Percentiles rank a stretch among this genome's conserved stretches.
These are phyloP conservation scores for Vulpes lagopus DNA, from an alignment of 2,113 vertebrate genomes.

Conservation along the genomic window DNA sequence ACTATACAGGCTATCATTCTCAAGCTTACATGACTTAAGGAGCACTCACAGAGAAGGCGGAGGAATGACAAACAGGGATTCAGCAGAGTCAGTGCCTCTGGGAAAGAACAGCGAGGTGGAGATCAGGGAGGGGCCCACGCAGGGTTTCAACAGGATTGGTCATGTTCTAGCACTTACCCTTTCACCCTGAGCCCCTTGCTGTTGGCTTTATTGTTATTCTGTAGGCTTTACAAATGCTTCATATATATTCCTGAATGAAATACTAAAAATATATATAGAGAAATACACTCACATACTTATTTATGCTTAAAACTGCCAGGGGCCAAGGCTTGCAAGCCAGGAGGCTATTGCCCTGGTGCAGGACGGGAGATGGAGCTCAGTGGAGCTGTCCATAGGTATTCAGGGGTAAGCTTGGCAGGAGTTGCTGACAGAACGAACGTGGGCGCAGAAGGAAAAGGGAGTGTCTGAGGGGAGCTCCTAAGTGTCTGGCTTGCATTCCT, in stretches of 20 bases:
- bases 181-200: fast-evolving
- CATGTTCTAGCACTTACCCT: not conserved
- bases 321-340: not conserved
- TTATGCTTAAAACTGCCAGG: fast-evolving
- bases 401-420: not conserved
- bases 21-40: not conserved
- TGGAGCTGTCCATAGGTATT: fast-evolving
- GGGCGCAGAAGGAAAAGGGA: not conserved
- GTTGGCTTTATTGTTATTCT: not conserved
- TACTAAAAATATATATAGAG: not conserved
- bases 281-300: too few relatives aligned
- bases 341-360: fast-evolving
- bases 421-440: fast-evolving
- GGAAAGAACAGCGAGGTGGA: not conserved
- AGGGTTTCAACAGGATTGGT: too few relatives aligned
- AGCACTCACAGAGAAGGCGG: not conserved
- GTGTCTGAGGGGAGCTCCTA: fast-evolving
- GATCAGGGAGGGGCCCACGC: fast-evolving
- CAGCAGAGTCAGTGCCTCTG: not conserved
- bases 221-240: not conserved
- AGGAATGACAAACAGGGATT: not conserved
- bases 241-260: not conserved
- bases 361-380: fast-evolving
- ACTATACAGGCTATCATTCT: not conserved
- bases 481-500: fast-evolving